Evolutionary conservation across 64 coral and sea anemone species (phyloP), one percentile per base, ranked within the genome.

Genomic region (Astreopora myriophthalma): DNA sequence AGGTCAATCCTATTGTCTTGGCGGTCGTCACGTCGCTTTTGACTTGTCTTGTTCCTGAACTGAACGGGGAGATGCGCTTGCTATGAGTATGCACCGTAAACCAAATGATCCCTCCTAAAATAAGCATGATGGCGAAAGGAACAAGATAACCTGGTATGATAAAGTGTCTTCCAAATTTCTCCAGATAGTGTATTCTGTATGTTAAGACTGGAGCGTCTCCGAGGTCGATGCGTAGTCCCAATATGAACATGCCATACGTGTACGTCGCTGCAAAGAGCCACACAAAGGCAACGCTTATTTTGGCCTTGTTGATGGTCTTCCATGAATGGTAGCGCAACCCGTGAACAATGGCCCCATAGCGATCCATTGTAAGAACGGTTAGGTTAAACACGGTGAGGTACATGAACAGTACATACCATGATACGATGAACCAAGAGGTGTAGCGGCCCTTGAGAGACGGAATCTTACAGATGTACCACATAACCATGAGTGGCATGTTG

Each of bases 271-370:
- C 93, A 2, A 25, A 0, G 1, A 84, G 51, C 93, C 93, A 95
- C 6, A 75, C 90, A 29, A 75, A 46, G 6, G 62, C 48, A 14
- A 95, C 93, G 34, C 79, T 79, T 22, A 90, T 48, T 8, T 67
- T 67, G 11, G 93, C 93, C 30, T 95, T 95, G 29, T 86, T 71
- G 6, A 69, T 46, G 24, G 93, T 95, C 79, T 95, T 95, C 93
- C 93, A 95, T 0, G 58, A 67, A 24, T 95, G 93, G 72, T 95
- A 95, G 42, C 57, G 71, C 5, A 95, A 46, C 16, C 93, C 93
- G 73, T 90, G 93, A n/a, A 85, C 80, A 22, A 95, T 85, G 17
- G 93, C 93, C 32, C 87, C 93, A 86, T 69, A 95, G 24, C 93
- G 93, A 73, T 95, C 93, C 80, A 95, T 74, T 70, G 90, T 86